Evolutionary conservation across 2,797 vertebrate species (phyloP).

Genomic region (Miichthys miiuy): DNA sequence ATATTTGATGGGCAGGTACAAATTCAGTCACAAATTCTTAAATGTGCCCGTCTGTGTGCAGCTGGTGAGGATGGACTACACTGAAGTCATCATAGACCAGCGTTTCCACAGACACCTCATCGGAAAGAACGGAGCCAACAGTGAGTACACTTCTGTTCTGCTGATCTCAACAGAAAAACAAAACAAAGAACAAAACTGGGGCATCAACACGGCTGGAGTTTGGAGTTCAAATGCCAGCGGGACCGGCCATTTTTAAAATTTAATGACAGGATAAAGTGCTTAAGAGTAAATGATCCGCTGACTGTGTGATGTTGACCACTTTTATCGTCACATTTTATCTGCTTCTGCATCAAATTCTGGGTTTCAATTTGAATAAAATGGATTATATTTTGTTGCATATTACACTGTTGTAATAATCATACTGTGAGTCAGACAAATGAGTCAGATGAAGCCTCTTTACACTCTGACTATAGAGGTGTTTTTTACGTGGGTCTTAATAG

Average conservation of each 20-base stretch:
- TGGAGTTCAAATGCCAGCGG: background rate
- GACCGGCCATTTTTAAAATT: background rate
- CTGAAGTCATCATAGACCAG: conserved; percentile 87
- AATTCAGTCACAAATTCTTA: background rate
- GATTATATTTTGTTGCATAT: background rate
- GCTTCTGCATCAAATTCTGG: background rate
- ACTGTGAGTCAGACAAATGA: background rate
- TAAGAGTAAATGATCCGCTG: background rate
- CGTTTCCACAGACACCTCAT: conserved; percentile 89
- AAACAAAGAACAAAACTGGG: background rate
- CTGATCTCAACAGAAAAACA: background rate
- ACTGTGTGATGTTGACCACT: background rate
- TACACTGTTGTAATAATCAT: background rate
- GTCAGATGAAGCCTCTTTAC: background rate
- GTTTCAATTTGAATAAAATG: no score
- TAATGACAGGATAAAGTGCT: background rate
- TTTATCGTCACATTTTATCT: no score
- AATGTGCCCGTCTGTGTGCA: conserved; percentile 50
- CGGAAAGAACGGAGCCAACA: conserved; percentile 87
- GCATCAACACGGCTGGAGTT: background rate
- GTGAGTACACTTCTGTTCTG: conserved; percentile 76
- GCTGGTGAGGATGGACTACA: conserved; percentile 89
- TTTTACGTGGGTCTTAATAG: background rate
- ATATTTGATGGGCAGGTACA: background rate
- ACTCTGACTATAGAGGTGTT: background rate